Evolutionary conservation across 2,113 vertebrate genomes (phyloP).

Genomic region (Guaruba guarouba): DNA sequence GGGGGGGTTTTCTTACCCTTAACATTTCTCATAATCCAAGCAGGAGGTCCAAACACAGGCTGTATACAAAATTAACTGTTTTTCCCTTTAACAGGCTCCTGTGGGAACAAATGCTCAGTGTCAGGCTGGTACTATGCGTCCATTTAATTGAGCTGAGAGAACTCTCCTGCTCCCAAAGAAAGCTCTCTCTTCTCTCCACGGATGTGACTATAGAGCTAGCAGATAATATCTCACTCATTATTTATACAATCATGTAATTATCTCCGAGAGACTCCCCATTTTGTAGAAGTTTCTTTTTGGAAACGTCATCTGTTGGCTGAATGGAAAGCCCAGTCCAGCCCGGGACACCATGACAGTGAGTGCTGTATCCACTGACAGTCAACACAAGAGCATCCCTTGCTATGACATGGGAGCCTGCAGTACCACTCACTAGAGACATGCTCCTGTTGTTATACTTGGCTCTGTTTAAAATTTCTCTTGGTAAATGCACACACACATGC

Average conservation of each 20-base stretch:
- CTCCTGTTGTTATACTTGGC: not conserved
- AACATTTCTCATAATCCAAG: conserved; percentile 52
- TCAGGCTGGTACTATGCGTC: conserved; percentile 52
- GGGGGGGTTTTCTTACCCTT: not conserved
- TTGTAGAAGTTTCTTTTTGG: conserved; percentile 33
- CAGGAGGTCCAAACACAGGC: conserved; percentile 54
- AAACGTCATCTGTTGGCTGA: not conserved
- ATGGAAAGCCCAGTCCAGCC: not conserved
- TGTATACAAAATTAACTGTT: conserved; percentile 51
- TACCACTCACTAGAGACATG: rapidly evolving
- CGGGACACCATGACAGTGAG: not conserved
- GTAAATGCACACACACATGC: not conserved
- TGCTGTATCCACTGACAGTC: not conserved
- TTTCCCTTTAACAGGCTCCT: conserved; percentile 57
- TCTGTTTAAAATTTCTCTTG: not conserved
- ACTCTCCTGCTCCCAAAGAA: conserved; percentile 30
- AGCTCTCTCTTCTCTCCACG: conserved; percentile 47
- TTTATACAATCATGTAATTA: conserved; percentile 61
- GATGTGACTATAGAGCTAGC: conserved; percentile 20
- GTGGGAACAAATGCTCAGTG: conserved; percentile 57
- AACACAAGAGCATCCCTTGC: not conserved
- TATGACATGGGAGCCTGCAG: rapidly evolving
- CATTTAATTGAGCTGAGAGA: conserved; percentile 62
- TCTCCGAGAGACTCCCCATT: conserved; percentile 32
- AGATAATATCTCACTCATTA: conserved; percentile 59